Base-by-base conservation (phyloP, 2,888 invertebrate species). In the Ophion slaviceki region DNA sequence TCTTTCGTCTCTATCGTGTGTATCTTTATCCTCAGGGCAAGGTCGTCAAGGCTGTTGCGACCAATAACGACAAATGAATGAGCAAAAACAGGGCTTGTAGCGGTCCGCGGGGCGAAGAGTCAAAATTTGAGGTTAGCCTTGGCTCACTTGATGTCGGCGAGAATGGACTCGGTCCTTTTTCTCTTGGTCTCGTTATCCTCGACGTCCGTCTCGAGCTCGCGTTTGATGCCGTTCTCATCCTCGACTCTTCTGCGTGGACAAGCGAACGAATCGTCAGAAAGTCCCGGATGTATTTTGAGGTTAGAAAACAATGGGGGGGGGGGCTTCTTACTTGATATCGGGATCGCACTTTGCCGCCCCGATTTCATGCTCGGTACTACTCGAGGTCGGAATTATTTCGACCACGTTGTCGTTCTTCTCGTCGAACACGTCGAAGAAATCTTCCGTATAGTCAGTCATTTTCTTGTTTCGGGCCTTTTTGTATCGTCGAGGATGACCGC, bases 1-100 rank as follows among this genome's bases (percentile, higher is more conserved):
- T 98, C 98, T 59, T 97, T 96, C 0, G 99, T 97, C 90, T 99
- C 98, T 84, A 99, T 96, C 3, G 97, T 97, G 93, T 99, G 98
- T 32, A 99, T 96, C 78, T 97, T 96, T 88, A 99, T 98, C 79
- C 98, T 96, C 11, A 98, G 96, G 86, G 96, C 96, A 59, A 97
- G 94, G 83, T 97, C 96, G 70, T 97, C 97, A 88, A 97, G 94
- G 91, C 97, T 97, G 91, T 90, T 80, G 45, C 40, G 8, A 40
- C 40, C 40, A 7, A 40, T 40, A 40, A 40, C 40, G 40, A 40
- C 8, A 40, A 40, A 8, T 40, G 40, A 40, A 40, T 40, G 40
- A 40, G 40, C 40, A 40, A 40, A 40, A 7, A 7, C 8, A 40
- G 6, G 40, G 8, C 5, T 4, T 6, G 6, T 4, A 7, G 36